Percentiles rank a stretch among this genome's conserved stretches.
Evolutionary conservation across 2,888 invertebrate genomes (phyloP).

Genomic region (Anoncus sp.): DNA sequence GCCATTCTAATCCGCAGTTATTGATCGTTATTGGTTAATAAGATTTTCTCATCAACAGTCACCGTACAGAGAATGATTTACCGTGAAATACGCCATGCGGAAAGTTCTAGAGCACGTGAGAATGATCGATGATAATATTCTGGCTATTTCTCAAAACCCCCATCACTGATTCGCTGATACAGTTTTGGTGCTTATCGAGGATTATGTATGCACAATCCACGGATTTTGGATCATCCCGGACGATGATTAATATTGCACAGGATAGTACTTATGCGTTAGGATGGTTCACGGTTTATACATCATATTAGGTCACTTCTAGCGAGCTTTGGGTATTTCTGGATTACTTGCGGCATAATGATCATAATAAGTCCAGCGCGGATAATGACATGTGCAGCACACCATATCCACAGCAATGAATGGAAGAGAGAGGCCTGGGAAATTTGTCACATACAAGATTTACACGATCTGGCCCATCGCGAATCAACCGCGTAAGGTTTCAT

Average conservation of each 20-base stretch:
- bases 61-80: neutral
- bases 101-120: neutral
- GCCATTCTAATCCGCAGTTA: neutral
- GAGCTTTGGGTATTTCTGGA: neutral
- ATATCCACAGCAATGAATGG: neutral
- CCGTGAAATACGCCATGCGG: neutral
- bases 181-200: neutral
- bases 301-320: neutral
- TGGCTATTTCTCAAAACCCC: neutral
- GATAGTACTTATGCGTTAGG: neutral
- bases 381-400: neutral
- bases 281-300: neutral
- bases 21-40: neutral
- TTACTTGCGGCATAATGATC: neutral
- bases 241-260: neutral
- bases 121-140: neutral
- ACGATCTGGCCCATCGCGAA: neutral
- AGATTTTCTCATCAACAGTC: constrained; percentile 1
- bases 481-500: neutral
- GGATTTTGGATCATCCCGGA: constrained; percentile 4
- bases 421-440: neutral
- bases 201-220: neutral
- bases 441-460: neutral
- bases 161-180: neutral
- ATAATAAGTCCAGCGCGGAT: neutral